Conservation (phyloP, 2,113 vertebrate genomes). For the Myocastor coypus region DNA sequence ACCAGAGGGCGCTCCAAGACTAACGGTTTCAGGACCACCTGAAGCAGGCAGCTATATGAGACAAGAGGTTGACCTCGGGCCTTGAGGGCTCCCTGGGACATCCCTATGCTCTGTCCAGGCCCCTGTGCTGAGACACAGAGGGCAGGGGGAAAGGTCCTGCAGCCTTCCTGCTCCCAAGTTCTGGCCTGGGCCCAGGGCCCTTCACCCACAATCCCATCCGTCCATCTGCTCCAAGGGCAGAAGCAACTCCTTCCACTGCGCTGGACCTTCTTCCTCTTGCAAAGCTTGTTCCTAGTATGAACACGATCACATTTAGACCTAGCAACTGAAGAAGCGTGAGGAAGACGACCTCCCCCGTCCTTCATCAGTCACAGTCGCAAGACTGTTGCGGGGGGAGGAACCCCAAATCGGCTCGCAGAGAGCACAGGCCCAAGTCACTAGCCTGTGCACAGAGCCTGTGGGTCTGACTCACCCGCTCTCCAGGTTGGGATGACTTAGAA, state of each 20-base stretch:
- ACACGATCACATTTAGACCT: background rate
- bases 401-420: background rate
- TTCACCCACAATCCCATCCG: background rate
- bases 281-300: background rate
- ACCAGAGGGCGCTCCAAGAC: conserved; percentile 40
- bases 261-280: background rate
- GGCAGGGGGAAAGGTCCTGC: background rate
- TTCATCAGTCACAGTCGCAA: background rate
- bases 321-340: background rate
- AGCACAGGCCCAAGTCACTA: background rate
- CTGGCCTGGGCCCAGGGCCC: background rate
- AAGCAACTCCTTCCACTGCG: background rate
- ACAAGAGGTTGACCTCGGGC: background rate
- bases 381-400: background rate
- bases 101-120: background rate
- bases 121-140: background rate
- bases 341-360: background rate
- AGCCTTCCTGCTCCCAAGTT: background rate
- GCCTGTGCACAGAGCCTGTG: background rate
- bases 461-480: background rate
- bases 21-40: background rate
- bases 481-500: background rate
- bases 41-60: background rate
- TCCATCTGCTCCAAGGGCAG: background rate
- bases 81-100: background rate